Evolutionary conservation across 1,140 invertebrate genomes (phyloP).

Genomic region (Drosophila arawakana): DNA sequence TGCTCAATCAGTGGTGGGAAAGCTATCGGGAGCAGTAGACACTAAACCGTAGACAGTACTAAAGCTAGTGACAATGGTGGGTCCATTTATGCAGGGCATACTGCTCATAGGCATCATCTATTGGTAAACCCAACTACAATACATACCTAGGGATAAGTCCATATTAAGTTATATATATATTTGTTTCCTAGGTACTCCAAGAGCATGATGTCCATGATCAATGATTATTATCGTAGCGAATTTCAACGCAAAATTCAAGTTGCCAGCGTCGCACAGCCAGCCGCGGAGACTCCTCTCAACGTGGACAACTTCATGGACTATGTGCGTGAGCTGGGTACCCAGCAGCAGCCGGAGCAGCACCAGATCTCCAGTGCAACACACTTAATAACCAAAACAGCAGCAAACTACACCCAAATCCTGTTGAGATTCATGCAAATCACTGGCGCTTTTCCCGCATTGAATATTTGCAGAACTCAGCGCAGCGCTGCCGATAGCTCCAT

Average conservation of each 20-base stretch:
- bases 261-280: slow-evolving; percentile 11
- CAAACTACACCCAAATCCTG: slow-evolving; percentile 23
- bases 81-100: slow-evolving; percentile 78
- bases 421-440: slow-evolving; percentile 60
- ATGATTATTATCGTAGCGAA: slow-evolving; percentile 81
- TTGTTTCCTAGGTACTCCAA: slow-evolving; percentile 55
- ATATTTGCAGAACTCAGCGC: slow-evolving; percentile 34
- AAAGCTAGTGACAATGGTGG: slow-evolving; percentile 63
- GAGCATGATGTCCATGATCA: slow-evolving; percentile 83
- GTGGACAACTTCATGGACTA: slow-evolving; percentile 77
- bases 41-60: not conserved
- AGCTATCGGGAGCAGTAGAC: slow-evolving; percentile 50
- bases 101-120: slow-evolving; percentile 80
- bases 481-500: slow-evolving; percentile 36
- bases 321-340: slow-evolving; percentile 61
- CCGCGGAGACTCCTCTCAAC: slow-evolving; percentile 47
- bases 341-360: slow-evolving; percentile 6
- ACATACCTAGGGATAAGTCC: too few relatives aligned
- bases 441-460: slow-evolving; percentile 22
- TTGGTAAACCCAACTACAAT: slow-evolving; percentile 49
- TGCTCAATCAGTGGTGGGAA: slow-evolving; percentile 74
- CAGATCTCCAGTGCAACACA: not conserved
- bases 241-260: slow-evolving; percentile 71
- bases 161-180: too few relatives aligned
- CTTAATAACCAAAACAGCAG: not conserved